Evolutionary conservation across 2,797 vertebrate genomes (phyloP).

Genomic region (Megaceryle alcyon): DNA sequence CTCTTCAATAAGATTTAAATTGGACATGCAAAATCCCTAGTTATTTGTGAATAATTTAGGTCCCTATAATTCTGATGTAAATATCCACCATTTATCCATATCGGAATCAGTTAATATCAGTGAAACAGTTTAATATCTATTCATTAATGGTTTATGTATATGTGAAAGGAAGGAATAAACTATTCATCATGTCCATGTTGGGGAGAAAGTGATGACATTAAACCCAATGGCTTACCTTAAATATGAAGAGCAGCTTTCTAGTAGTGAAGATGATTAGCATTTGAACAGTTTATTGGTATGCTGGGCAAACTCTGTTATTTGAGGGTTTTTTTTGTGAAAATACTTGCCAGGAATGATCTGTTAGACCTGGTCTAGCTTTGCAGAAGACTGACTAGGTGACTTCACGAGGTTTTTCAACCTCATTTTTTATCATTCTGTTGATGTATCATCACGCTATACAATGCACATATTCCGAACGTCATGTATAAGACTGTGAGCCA

Average conservation of each 20-base stretch:
- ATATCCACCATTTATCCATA: not conserved
- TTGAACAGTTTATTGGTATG: not conserved
- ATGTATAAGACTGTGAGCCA: not conserved
- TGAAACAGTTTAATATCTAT: not conserved
- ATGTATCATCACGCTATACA: accelerated
- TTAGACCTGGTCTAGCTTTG: not conserved
- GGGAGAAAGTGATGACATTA: not conserved
- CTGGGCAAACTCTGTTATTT: not conserved
- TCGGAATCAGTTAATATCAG: not conserved
- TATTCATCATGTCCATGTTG: not conserved
- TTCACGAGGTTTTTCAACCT: not conserved
- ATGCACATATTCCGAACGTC: not conserved
- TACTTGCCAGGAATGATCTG: not conserved
- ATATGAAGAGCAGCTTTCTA: not conserved
- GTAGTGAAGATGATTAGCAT: not conserved
- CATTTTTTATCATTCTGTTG: not conserved
- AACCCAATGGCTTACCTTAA: not conserved
- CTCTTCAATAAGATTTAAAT: constrained; percentile 16
- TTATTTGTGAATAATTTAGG: constrained; percentile 1
- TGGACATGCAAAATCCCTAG: not conserved
- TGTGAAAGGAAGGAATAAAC: not conserved
- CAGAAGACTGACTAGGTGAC: not conserved
- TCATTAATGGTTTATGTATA: not conserved
- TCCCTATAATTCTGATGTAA: not conserved
- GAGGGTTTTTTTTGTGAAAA: not conserved